phyloP scores from a whole-genome alignment of 2,888 invertebrate genomes.

The Disparrhopalites patrizii region DNA sequence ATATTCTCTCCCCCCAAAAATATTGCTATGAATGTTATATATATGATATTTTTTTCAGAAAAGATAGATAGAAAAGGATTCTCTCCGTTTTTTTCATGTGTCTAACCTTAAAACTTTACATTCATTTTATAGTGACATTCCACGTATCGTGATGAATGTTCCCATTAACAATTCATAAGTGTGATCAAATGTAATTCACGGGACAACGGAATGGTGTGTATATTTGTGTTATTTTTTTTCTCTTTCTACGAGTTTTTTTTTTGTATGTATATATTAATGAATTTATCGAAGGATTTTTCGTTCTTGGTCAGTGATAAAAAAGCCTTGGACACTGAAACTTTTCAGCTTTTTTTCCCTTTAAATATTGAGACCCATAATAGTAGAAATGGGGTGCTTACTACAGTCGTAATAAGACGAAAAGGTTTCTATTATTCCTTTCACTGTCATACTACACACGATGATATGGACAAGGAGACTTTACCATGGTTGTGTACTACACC shows the following conservation, averaged over 20 bases:
- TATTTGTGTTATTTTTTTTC: too few relatives aligned
- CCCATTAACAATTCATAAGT: slow-evolving; percentile 28
- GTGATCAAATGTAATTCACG: slow-evolving; percentile 27
- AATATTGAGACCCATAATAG: too few relatives aligned
- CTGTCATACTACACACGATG: too few relatives aligned
- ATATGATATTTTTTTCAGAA: too few relatives aligned
- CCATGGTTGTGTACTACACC: too few relatives aligned
- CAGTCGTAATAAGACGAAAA: too few relatives aligned
- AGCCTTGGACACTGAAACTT: background rate
- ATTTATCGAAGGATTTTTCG: background rate
- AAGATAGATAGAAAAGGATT: too few relatives aligned
- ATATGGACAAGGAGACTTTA: too few relatives aligned
- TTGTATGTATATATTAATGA: background rate
- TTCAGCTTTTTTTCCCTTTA: background rate
- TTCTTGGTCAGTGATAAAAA: background rate
- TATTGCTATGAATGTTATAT: too few relatives aligned
- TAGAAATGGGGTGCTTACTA: too few relatives aligned
- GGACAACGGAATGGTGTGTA: slow-evolving; percentile 2
- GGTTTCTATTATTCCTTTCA: too few relatives aligned
- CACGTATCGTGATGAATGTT: slow-evolving; percentile 28
- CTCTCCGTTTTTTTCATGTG: too few relatives aligned
- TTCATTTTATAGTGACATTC: slow-evolving; percentile 25
- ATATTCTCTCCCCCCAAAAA: slow-evolving; percentile 38
- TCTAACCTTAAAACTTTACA: slow-evolving; percentile 29
- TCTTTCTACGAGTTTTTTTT: background rate